Evolutionary conservation across 2,797 vertebrate species (phyloP).

Genomic region (Urosaurus nigricauda): DNA sequence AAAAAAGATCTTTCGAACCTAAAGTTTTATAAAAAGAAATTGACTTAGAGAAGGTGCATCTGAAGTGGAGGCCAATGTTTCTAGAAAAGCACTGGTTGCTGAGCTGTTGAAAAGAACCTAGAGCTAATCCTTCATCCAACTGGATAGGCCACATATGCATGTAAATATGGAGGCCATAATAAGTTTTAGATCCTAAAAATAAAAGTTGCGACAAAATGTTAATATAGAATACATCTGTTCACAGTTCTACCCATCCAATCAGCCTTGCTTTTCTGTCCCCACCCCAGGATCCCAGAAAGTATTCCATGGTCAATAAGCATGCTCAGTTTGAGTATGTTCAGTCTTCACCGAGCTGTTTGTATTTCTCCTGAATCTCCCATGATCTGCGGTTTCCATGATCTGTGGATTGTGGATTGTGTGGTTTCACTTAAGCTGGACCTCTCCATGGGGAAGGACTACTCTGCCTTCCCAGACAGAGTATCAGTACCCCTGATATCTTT

Average conservation of each 20-base stretch:
- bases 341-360: background rate
- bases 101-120: background rate
- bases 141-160: background rate
- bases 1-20: background rate
- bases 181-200: background rate
- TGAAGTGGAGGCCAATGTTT: constrained; percentile 31
- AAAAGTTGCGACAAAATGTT: background rate
- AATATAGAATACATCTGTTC: background rate
- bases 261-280: background rate
- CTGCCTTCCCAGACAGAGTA: too few relatives aligned
- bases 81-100: constrained; percentile 8
- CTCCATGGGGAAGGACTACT: too few relatives aligned
- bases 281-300: background rate
- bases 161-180: background rate
- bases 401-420: too few relatives aligned
- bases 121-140: background rate
- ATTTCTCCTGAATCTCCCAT: background rate
- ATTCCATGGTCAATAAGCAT: background rate
- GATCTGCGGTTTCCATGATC: too few relatives aligned
- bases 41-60: constrained; percentile 4
- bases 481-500: too few relatives aligned
- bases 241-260: background rate
- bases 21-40: background rate
- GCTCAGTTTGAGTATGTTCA: background rate
- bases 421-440: too few relatives aligned